Evolutionary conservation across 1,140 invertebrate species (phyloP), one percentile per base, ranked within the genome.

Genomic region (Drosophila bifasciata): DNA sequence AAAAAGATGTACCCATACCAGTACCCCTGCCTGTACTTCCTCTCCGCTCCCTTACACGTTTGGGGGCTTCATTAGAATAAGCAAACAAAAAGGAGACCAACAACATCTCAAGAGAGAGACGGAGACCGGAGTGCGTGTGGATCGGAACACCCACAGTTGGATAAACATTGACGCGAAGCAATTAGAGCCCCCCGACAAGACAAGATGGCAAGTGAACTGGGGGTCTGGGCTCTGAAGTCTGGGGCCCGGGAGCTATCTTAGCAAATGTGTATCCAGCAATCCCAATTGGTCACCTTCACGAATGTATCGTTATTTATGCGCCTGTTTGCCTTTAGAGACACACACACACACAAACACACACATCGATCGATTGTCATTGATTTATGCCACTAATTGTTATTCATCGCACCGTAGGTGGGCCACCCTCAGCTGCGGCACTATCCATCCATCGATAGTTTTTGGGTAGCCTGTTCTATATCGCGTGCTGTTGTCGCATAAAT

Each of bases 111-210:
- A 83, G 79, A 28, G 32, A 36, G n/a, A n/a, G n/a, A n/a, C n/a
- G n/a, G n/a, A n/a, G n/a, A n/a, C n/a, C 32, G 32, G 28, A 49
- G 63, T 79, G 79, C 70, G 71, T 76, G 56, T 55, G 79, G 79
- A 85, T 88, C 81, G 79, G 79, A 85, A 85, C 81, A 85, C 81
- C 81, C 81, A 85, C 81, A 85, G 77, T 80, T 85, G 59, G 64
- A 64, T 75, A 85, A 85, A 85, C 83, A 85, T 64, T 88, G 50
- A 79, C 76, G 80, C 76, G 56, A 48, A 85, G 74, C 81, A 88
- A 88, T 85, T 85, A 85, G 81, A 85, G 83, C 63, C 71, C 32
- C 74, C 73, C n/a, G n/a, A n/a, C n/a, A 57, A 66, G 72, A 75
- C 66, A 61, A 39, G 59, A 57, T 61, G 66, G 66, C 77, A 79